Base-by-base conservation (phyloP, 2,797 vertebrate species). In the Semotilus atromaculatus region DNA sequence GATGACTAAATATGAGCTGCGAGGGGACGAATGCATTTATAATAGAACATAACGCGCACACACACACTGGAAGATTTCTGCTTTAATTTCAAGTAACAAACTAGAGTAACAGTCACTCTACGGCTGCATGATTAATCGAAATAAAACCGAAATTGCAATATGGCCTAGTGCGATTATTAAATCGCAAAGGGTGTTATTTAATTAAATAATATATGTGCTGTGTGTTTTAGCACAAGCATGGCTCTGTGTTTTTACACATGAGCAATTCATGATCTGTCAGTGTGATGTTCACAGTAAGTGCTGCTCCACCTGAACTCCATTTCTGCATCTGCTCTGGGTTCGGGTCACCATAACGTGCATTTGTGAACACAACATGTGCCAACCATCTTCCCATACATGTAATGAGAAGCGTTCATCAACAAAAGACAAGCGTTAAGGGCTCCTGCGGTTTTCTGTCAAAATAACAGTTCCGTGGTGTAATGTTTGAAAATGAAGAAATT, bases 1-100 rank as follows among this genome's bases (percentile, higher is more conserved):
- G 85, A 82, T 85, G 85, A 85, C 85, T 82, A 88, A 83, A 85
- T 83, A 79, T 58, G 40, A 85, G 84, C 71, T 68, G 38, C 19
- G 60, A 70, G 31, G 21, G 55, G 70, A 73, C 26, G 18, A 87
- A 77, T 60, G 78, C 81, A 80, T 83, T 74, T 60, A 26, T 66
- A 75, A 75, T 60, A 75, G 76, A 60, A 29, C 26, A n/a, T 19
- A 73, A 79, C n/a, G 6, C 29, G 5, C 38, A 13, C 53, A 64
- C 51, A 58, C 29, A 29, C 29, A 29, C 38, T 11, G 55, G 18
- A 81, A 81, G 23, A 71, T 74, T 82, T 82, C 40, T 1, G 29
- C 38, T 79, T 45, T 79, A 13, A 64, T 45, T 64, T 48, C 21
- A 60, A 40, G 53, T 26, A 60, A 60, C 53, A 26, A 26, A 75